A percentile compares a stretch with the other conserved stretches of the same genome.
These are phyloP conservation scores for Lamprologus callipterus DNA, from an alignment of 2,113 vertebrate genomes.

Conservation along the genomic window DNA sequence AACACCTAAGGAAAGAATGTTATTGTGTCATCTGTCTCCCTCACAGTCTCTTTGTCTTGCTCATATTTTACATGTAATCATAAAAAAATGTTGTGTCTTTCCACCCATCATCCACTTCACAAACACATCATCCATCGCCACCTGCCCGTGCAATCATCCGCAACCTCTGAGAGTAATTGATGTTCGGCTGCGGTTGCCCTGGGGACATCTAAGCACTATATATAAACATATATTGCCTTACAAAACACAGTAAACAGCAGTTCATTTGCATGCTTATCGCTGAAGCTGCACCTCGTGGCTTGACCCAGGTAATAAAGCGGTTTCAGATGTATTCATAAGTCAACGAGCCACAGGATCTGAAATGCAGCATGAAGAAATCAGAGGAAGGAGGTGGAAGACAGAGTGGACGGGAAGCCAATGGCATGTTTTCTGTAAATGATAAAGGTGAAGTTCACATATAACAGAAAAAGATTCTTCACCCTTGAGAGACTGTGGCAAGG, in stretches of 20 bases:
- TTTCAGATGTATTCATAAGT: slow-evolving; percentile 9
- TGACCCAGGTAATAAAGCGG: slow-evolving; percentile 34
- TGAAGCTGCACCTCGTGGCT: neutral
- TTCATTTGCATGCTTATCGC: slow-evolving; percentile 35
- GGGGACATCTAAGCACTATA: neutral
- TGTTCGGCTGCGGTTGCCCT: neutral
- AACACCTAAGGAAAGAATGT: neutral
- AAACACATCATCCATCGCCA: neutral
- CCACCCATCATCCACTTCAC: neutral
- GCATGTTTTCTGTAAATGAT: neutral
- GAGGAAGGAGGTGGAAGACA: neutral
- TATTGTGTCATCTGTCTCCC: neutral
- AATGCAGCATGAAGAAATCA: neutral
- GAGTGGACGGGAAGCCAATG: neutral
- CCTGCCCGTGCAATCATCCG: neutral
- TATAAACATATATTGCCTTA: neutral
- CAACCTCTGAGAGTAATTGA: neutral
- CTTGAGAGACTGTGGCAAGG: neutral
- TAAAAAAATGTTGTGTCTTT: neutral
- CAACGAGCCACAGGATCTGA: neutral
- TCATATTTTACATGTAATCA: neutral
- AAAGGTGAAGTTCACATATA: neutral
- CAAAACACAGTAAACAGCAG: slow-evolving; percentile 4
- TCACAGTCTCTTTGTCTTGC: neutral
- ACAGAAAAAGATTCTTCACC: neutral